Conservation (phyloP, 2,888 invertebrate species). For the Endotricha flammealis region DNA sequence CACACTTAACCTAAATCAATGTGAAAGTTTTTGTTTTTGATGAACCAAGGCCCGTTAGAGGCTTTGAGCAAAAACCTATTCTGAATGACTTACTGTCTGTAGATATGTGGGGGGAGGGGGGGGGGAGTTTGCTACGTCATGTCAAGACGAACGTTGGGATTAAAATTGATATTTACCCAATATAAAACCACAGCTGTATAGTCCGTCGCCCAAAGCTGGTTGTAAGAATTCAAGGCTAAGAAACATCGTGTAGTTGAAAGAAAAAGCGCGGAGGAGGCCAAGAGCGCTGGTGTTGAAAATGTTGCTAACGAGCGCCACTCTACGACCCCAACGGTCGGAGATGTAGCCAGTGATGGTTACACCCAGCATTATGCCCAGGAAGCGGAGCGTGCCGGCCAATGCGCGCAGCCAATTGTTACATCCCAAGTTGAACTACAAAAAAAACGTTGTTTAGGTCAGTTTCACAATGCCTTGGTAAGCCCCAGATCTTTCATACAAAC, state of each 20-base stretch:
- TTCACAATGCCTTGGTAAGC: no score
- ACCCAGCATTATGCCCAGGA: conserved; percentile 83
- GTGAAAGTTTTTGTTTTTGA: no score
- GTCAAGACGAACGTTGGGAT: no score
- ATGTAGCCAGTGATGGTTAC: conserved; percentile 82
- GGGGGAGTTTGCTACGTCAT: no score
- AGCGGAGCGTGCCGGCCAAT: conserved; percentile 84
- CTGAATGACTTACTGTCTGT: no score
- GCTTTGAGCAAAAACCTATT: no score
- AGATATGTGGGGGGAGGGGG: no score
- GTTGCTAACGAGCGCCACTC: conserved; percentile 65
- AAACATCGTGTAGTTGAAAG: conserved; percentile 39
- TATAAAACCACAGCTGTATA: conserved; percentile 70
- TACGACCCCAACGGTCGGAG: conserved; percentile 81
- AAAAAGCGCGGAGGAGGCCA: conserved; percentile 75
- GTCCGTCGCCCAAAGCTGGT: conserved; percentile 70
- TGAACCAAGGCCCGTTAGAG: no score
- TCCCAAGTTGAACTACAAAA: conserved; percentile 79
- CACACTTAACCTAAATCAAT: no score
- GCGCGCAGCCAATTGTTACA: conserved; percentile 84
- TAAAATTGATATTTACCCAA: conserved; percentile 42
- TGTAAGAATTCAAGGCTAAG: conserved; percentile 72
- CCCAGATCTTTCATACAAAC: no score
- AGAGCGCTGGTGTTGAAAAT: conserved; percentile 61
- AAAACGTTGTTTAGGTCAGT: no score